Evolutionary conservation across 2,797 vertebrate species (phyloP).

Genomic region (Lithobates pipiens): DNA sequence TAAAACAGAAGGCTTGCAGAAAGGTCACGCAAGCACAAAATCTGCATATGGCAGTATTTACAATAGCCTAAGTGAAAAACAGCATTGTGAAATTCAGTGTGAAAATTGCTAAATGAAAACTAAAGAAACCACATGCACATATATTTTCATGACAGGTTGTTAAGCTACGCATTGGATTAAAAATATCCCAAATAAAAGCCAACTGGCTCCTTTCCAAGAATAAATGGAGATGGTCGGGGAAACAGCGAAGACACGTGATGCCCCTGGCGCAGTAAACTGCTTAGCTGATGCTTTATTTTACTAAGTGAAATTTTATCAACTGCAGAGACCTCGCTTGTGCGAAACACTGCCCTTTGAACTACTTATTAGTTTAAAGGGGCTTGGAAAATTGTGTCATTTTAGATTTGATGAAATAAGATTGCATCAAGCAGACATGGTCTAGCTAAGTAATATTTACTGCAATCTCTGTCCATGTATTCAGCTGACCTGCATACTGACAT

Average conservation of each 20-base stretch:
- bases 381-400: not conserved
- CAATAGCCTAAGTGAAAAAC: not conserved
- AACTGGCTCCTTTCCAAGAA: conserved; percentile 64
- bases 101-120: conserved; percentile 22
- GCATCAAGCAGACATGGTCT: not conserved
- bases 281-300: conserved; percentile 67
- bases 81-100: not conserved
- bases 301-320: conserved; percentile 31
- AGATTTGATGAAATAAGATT: not conserved
- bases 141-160: conserved; percentile 26
- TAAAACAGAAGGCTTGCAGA: not conserved
- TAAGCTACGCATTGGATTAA: conserved; percentile 65
- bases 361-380: not conserved
- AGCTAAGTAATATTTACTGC: not conserved
- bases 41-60: conserved; percentile 4
- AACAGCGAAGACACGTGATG: conserved; percentile 57
- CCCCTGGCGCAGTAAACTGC: conserved; percentile 58
- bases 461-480: not conserved
- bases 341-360: not conserved
- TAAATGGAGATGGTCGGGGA: conserved; percentile 69
- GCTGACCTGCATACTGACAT: not conserved
- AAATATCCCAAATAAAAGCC: conserved; percentile 65
- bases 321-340: not conserved
- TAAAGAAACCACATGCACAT: conserved; percentile 49
- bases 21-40: not conserved